Evolutionary conservation across 2,797 vertebrate genomes (phyloP), one percentile per base, ranked within the genome.

Genomic region (Rhinophrynus dorsalis): DNA sequence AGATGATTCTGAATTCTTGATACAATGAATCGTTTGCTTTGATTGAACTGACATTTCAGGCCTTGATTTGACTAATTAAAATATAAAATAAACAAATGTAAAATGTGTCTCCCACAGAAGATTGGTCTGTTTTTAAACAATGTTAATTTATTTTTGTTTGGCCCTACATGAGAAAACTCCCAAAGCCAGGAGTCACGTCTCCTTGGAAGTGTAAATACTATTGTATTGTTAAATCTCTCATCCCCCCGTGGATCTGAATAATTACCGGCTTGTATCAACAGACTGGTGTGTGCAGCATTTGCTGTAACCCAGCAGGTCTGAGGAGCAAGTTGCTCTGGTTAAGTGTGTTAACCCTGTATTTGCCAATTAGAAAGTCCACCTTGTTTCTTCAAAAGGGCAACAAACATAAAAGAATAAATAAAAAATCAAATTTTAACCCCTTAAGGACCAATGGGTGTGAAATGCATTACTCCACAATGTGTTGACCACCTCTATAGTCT

Each of bases 111-210:
- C 18, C 6, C 15, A 30, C 10, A 15, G 12, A 29, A 29, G 1
- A 29, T 15, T 0, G 12, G 24, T 51, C 13, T 44, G 17, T 44
- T 10, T 11, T 51, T 20, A 29, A 20, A 33, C 58, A 52, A 17
- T 42, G 52, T 12, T 30, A 8, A 48, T 72, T 32, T 74, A 35
- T 74, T 67, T 74, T 45, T 54, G 55, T 59, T 67, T 67, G 45
- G 8, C 24, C 17, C 10, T 37, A 37, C 37, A 20, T 37, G 45
- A 27, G 26, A 26, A 57, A 18, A 42, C 38, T 21, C 7, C 26
- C 27, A 10, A 50, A 71, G 51, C 18, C 32, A 7, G n/a, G 35
- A n/a, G 40, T 10, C 12, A 15, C 10, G 27, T 55, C 35, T 67
- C 33, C 27, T 67, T 65, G 27, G 44, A 59, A 59, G 35, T 59